Evolutionary conservation across 2,113 vertebrate genomes (phyloP).

Genomic region (Aegithalos caudatus): DNA sequence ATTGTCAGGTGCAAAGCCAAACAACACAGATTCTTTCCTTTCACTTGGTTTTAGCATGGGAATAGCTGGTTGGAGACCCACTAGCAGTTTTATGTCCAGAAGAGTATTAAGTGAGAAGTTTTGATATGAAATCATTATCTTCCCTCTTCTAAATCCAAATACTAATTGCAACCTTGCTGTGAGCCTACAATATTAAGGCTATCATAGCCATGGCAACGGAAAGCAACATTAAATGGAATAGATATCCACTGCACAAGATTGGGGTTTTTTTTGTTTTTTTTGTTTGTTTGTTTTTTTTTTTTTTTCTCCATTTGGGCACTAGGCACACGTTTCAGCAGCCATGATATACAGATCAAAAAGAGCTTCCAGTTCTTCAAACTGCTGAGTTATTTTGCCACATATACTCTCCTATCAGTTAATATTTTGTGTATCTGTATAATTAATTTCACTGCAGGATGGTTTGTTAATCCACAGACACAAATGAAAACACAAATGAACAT

Average conservation of each 20-base stretch:
- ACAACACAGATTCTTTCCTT: constrained; percentile 5
- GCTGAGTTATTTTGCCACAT: constrained; percentile 40
- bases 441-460: constrained; percentile 44
- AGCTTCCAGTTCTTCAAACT: background rate
- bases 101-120: constrained; percentile 71
- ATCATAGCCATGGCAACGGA: constrained; percentile 75
- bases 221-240: constrained; percentile 55
- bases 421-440: constrained; percentile 52
- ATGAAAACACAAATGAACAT: constrained; percentile 64
- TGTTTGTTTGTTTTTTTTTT: background rate
- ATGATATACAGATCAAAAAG: constrained; percentile 40
- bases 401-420: constrained; percentile 34
- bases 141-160: constrained; percentile 74
- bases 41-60: background rate
- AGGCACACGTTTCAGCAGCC: background rate
- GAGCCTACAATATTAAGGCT: constrained; percentile 65
- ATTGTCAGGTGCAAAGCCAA: constrained; percentile 1
- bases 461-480: constrained; percentile 61
- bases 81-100: constrained; percentile 59
- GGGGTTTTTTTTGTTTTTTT: no score
- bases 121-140: constrained; percentile 73
- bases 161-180: constrained; percentile 80
- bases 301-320: background rate
- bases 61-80: constrained; percentile 52
- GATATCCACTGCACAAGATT: background rate